Evolutionary conservation across 2,113 vertebrate species (phyloP), one percentile per base, ranked within the genome.

Genomic region (Neodontobutis hainanensis): DNA sequence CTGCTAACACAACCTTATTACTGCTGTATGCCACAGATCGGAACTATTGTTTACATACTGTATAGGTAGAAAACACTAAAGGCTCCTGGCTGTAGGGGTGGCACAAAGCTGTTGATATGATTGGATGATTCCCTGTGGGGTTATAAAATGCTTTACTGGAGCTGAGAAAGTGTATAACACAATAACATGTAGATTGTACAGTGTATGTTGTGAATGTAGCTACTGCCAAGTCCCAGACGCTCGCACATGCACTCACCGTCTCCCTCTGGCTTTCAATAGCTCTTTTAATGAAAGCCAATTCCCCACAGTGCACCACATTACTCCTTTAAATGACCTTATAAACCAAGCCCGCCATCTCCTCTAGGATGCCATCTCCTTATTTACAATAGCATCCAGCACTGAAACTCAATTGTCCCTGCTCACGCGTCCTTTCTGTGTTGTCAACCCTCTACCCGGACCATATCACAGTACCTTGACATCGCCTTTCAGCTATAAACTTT

Each of bases 301-400:
- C 83, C 86, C 63, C 47, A 81, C 87, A 85, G 80, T 27, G 70
- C 12, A 15, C 77, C 82, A 87, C 89, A 89, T 87, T 87, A 87
- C 86, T 89, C 86, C 80, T 87, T 86, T 84, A 86, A 89, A 89
- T 88, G 82, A 88, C 85, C 87, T 88, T 88, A 90, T 90, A 89
- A 89, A 90, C 70, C 75, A 89, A 70, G 68, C 32, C 78, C 56
- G 35, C 68, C 83, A 77, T 81, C 83, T 73, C 80, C 65, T 43
- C 74, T 77, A 75, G 79, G 74, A 67, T 73, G 65, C 78, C 76
- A 47, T 80, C 80, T 72, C 72, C 78, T 89, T 84, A 91, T 90
- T 89, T 85, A 87, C 85, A 86, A 86, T 52, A 66, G 74, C 77
- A 75, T 77, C 73, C 40, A 40, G 34, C 5, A 69, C 68, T 65